These are phyloP conservation scores for Chymomyza fuscimana DNA, from an alignment of 2,888 invertebrate species.

Conservation along the genomic window DNA sequence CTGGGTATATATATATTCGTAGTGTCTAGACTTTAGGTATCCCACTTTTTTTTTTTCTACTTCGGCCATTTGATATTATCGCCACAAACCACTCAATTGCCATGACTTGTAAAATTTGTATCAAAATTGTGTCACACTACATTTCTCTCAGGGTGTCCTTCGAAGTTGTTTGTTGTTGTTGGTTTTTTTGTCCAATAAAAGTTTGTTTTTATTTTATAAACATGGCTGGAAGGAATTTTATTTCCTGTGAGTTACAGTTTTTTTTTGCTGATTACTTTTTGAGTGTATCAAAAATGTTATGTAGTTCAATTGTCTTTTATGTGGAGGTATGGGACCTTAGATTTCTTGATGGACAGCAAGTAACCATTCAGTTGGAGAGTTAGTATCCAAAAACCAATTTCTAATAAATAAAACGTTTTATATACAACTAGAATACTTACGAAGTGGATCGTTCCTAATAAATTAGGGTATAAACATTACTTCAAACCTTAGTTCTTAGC, in stretches of 20 bases:
- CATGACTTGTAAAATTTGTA: constrained; percentile 68
- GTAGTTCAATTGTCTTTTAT: no score
- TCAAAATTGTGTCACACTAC: constrained; percentile 69
- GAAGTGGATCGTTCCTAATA: no score
- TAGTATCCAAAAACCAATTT: no score
- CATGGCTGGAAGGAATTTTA: constrained; percentile 47
- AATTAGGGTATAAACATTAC: no score
- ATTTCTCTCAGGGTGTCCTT: constrained; percentile 39
- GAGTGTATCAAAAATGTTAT: neutral
- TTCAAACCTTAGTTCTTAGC: no score
- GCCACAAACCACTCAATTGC: constrained; percentile 47
- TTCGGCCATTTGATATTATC: neutral
- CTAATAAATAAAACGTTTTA: no score
- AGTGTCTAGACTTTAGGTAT: no score
- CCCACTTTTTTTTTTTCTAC: constrained; percentile 1
- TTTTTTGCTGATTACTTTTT: neutral
- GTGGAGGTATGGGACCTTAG: no score
- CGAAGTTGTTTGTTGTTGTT: constrained; percentile 2
- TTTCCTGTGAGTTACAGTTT: constrained; percentile 44
- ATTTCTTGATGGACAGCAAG: no score
- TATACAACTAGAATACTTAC: no score
- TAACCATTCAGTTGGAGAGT: no score
- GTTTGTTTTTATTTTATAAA: neutral
- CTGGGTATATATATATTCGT: no score
- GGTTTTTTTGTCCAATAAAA: neutral